A percentile compares a stretch with the other conserved stretches of the same genome.
Evolutionary conservation across 1,140 invertebrate genomes (phyloP).

Genomic region (Brachionus koreanus): DNA sequence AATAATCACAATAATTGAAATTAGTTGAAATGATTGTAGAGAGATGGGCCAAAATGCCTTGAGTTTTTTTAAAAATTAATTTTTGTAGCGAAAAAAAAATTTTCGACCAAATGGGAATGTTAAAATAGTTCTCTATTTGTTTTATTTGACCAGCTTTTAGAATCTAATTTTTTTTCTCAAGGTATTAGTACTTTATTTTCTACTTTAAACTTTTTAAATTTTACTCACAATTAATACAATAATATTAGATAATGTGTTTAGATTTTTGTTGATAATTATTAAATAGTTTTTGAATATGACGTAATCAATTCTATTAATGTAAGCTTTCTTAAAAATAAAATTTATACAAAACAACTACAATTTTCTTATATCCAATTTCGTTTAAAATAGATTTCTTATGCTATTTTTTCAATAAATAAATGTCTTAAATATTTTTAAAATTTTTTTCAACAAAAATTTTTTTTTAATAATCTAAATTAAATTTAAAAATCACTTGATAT

Average conservation of each 20-base stretch:
- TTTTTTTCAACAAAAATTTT: too few species aligned
- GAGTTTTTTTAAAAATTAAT: neutral
- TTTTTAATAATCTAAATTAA: too few species aligned
- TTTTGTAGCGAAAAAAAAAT: neutral
- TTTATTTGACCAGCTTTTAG: neutral
- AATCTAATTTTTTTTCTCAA: neutral
- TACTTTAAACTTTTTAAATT: neutral
- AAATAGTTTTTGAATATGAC: neutral
- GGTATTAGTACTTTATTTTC: neutral
- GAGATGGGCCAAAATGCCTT: neutral
- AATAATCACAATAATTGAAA: constrained; percentile 50
- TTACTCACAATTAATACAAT: neutral
- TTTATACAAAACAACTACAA: neutral
- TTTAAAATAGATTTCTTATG: neutral
- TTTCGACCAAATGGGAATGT: neutral
- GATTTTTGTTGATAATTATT: neutral
- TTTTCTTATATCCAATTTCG: neutral
- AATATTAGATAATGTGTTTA: neutral
- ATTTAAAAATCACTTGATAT: too few species aligned
- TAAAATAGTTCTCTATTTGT: neutral
- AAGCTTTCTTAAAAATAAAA: neutral
- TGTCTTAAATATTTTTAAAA: neutral
- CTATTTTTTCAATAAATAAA: neutral
- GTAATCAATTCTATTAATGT: neutral
- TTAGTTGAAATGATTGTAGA: neutral